Evolutionary conservation across 2,797 vertebrate genomes (phyloP).

Genomic region (Crax fasciolata): DNA sequence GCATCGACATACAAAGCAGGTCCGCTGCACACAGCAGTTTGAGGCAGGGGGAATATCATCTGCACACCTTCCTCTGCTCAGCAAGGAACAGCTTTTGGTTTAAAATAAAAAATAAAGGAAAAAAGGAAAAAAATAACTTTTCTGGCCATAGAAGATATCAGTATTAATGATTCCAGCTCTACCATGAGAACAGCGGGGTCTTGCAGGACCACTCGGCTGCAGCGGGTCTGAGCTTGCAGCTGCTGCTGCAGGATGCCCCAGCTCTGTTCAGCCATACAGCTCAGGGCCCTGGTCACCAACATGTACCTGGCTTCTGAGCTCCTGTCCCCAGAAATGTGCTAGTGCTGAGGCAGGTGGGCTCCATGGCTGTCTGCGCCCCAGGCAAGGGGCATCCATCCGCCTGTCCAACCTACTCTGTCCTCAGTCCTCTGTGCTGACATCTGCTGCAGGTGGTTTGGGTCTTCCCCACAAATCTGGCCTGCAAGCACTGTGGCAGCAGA

Average conservation of each 20-base stretch:
- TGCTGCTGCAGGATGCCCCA: not conserved
- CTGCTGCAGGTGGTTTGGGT: not conserved
- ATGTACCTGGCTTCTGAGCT: not conserved
- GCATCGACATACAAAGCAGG: not conserved
- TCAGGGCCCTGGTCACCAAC: not conserved
- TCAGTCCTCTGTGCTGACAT: not conserved
- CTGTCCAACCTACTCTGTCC: not conserved
- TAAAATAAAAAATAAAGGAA: constrained; percentile 5
- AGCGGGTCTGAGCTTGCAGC: not conserved
- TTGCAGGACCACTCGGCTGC: not conserved
- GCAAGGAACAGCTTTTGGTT: constrained; percentile 14
- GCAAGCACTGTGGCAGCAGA: not conserved
- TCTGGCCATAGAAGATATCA: not conserved
- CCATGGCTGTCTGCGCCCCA: fast-evolving
- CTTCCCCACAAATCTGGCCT: not conserved
- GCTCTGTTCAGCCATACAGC: fast-evolving
- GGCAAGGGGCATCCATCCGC: fast-evolving
- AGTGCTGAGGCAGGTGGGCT: fast-evolving
- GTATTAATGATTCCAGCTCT: not conserved
- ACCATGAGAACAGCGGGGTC: not conserved
- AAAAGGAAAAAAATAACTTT: not conserved
- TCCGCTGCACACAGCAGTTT: not conserved
- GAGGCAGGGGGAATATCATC: fast-evolving
- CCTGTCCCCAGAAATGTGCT: not conserved
- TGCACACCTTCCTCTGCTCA: not conserved